Evolutionary conservation across 2,113 vertebrate genomes (phyloP).

Genomic region (Tor tambroides): DNA sequence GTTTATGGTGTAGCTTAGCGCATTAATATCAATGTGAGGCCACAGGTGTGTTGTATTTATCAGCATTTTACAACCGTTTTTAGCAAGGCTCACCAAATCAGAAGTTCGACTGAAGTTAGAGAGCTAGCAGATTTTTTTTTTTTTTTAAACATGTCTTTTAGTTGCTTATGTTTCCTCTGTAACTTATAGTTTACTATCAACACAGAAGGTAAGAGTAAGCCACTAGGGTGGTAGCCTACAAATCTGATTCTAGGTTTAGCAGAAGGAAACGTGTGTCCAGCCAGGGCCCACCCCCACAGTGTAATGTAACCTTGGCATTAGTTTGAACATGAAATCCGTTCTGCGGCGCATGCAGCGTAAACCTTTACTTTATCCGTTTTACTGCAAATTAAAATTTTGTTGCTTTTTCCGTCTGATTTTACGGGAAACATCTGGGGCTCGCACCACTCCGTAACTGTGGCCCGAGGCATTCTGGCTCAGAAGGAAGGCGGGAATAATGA

Average conservation of each 20-base stretch:
- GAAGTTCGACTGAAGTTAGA: neutral
- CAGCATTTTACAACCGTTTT: neutral
- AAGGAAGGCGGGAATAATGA: constrained; percentile 71
- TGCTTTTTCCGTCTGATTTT: constrained; percentile 83
- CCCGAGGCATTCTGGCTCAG: constrained; percentile 68
- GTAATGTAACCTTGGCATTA: constrained; percentile 60
- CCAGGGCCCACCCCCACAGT: constrained; percentile 30
- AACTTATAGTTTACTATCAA: constrained; percentile 3
- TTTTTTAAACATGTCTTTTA: neutral
- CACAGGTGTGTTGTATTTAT: constrained; percentile 18
- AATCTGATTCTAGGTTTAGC: constrained; percentile 17
- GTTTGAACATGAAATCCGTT: constrained; percentile 65
- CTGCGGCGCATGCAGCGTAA: constrained; percentile 70
- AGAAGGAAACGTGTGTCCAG: constrained; percentile 27
- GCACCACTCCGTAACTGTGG: constrained; percentile 69
- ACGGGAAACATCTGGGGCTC: constrained; percentile 81
- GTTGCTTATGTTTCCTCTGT: neutral
- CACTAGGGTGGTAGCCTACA: constrained; percentile 14
- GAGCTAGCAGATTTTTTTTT: neutral
- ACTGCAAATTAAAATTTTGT: constrained; percentile 83
- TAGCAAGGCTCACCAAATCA: neutral
- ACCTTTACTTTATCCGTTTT: constrained; percentile 78
- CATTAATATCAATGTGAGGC: neutral
- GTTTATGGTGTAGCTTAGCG: neutral
- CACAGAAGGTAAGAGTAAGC: constrained; percentile 15